A percentile compares a stretch with the other conserved stretches of the same genome.
These are phyloP conservation scores for Sceloporus undulatus DNA, from an alignment of 2,113 vertebrate genomes.

Conservation along the genomic window DNA sequence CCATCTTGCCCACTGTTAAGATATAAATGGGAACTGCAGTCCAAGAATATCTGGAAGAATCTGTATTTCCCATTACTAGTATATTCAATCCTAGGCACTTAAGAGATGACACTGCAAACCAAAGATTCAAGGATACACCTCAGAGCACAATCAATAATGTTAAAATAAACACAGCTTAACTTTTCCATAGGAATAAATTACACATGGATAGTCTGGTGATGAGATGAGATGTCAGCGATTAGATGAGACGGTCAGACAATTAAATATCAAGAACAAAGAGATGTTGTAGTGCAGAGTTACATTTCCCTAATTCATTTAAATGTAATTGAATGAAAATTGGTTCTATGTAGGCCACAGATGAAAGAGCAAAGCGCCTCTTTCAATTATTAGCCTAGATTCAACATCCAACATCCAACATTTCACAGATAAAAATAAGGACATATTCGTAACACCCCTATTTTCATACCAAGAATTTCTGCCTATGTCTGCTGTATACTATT, in stretches of 20 bases:
- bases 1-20: neutral
- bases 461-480: neutral
- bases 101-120: neutral
- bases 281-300: conserved; percentile 20
- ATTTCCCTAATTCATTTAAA: conserved; percentile 35
- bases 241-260: neutral
- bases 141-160: neutral
- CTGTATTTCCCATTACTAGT: neutral
- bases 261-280: conserved; percentile 21
- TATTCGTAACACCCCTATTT: neutral
- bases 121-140: neutral
- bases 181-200: neutral
- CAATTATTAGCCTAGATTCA: conserved; percentile 34
- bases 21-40: neutral
- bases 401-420: neutral
- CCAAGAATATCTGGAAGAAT: neutral
- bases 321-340: neutral
- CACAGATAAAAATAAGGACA: conserved; percentile 17
- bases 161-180: conserved; percentile 7
- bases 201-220: conserved; percentile 15
- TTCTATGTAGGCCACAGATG: neutral
- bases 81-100: neutral
- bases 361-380: conserved; percentile 38
- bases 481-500: neutral
- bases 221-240: conserved; percentile 27